Evolutionary conservation across 2,113 vertebrate species (phyloP).

Genomic region (Lophochroa leadbeateri): DNA sequence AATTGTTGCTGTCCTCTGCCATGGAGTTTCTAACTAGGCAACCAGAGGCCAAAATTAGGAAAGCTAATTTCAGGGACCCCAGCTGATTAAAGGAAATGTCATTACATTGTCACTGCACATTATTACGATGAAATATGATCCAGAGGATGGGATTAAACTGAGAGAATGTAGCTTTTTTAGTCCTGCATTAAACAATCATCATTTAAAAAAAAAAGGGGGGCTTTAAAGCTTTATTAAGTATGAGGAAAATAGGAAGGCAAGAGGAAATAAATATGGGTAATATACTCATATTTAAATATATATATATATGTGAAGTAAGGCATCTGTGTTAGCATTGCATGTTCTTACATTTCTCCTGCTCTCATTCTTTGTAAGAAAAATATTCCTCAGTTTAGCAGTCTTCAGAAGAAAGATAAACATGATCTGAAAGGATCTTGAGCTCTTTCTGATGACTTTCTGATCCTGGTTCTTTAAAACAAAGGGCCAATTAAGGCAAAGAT

Average conservation of each 20-base stretch:
- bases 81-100: not conserved
- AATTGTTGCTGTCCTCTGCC: not conserved
- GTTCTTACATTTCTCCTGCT: not conserved
- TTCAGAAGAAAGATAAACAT: not conserved
- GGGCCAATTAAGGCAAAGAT: not conserved
- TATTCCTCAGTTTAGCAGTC: not conserved
- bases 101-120: not conserved
- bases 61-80: not conserved
- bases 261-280: not conserved
- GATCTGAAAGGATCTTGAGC: not conserved
- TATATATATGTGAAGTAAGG: not conserved
- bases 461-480: not conserved
- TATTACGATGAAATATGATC: not conserved
- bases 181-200: not conserved
- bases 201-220: not conserved
- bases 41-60: not conserved
- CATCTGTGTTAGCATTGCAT: not conserved
- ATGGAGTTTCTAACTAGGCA: not conserved
- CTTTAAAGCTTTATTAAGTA: not conserved
- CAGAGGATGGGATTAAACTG: not conserved
- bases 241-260: not conserved
- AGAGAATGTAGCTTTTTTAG: not conserved
- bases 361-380: not conserved
- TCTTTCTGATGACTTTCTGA: not conserved
- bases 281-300: not conserved